Conservation (phyloP, 1,140 invertebrate genomes). For the Cyrtorhinus lividipennis region DNA sequence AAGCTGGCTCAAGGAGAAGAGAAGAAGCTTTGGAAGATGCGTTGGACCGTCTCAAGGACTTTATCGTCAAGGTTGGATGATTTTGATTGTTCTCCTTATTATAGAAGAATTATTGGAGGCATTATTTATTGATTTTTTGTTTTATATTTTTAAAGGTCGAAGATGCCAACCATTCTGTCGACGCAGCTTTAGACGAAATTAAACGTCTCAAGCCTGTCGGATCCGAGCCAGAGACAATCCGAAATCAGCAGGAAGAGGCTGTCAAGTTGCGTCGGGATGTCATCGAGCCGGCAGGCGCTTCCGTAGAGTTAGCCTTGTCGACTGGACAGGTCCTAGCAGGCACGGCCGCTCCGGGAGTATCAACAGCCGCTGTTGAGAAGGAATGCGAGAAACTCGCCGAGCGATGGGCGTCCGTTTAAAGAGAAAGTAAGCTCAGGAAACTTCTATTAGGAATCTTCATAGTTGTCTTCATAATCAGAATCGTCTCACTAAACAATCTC, state of each 20-base stretch:
- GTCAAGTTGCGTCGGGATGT: constrained; percentile 48
- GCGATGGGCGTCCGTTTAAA: constrained; percentile 80
- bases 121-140: background rate
- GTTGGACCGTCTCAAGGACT: constrained; percentile 53
- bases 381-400: constrained; percentile 85
- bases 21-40: constrained; percentile 48
- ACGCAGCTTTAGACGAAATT: constrained; percentile 56
- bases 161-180: constrained; percentile 60
- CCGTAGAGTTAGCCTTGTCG: constrained; percentile 67
- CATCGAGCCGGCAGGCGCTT: constrained; percentile 65
- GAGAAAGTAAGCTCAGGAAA: constrained; percentile 49
- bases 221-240: constrained; percentile 78
- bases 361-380: constrained; percentile 65
- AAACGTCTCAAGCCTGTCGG: constrained; percentile 69
- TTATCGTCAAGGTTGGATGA: constrained; percentile 30
- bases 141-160: constrained; percentile 27
- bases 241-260: constrained; percentile 81
- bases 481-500: constrained; percentile 19
- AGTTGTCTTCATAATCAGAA: constrained; percentile 4
- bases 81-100: background rate
- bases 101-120: background rate
- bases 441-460: no score
- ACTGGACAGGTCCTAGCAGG: constrained; percentile 75
- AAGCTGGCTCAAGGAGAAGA: constrained; percentile 56
- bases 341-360: constrained; percentile 71